Base-by-base conservation (phyloP, 2,113 vertebrate genomes). In the Dryoscopus gambensis region DNA sequence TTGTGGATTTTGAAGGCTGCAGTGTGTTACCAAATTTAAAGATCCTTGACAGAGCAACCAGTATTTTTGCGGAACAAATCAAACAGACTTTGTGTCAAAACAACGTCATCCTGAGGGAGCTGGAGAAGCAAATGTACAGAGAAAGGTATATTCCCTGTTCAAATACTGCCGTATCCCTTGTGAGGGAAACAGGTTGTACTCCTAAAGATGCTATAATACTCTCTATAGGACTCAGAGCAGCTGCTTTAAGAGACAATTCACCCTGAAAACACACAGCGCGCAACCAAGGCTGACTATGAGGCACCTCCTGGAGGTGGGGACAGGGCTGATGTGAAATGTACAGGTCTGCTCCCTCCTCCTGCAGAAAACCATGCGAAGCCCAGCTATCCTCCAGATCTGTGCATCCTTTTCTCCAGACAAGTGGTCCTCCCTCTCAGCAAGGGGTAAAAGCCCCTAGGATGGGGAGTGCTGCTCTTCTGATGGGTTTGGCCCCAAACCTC, bases 31-130 rank as follows among this genome's bases (percentile, higher is more conserved):
- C 53, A 30, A 89, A 92, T 96, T 78, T 88, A 87, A 90, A 95
- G 52, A 33, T 90, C 88, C 90, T 71, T 71, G 86, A 95, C 56
- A 84, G 65, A 60, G 80, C 77, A 90, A 81, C 75, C 5, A 15
- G 39, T 64, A 35, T 73, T 89, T 90, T 87, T 78, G 44, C 87
- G 53, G 69, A 89, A 28, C 68, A 93, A 96, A 86, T 94, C 84
- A 86, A 53, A 84, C 65, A 85, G 55, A 74, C 67, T 70, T 68
- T 75, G 18, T 81, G 92, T 96, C 94, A 92, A 93, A 96, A 95
- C 78, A 89, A 64, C 24, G 2, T 80, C 50, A 47, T 62, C 35
- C 71, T 39, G 30, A 87, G 76, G 60, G 60, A 89, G 68, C 53
- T 68, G 60, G 44, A 60, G 77, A 84, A 46, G 64, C n/a, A 77